phyloP scores from a whole-genome alignment of 2,113 vertebrate species.

The Scomber japonicus region DNA sequence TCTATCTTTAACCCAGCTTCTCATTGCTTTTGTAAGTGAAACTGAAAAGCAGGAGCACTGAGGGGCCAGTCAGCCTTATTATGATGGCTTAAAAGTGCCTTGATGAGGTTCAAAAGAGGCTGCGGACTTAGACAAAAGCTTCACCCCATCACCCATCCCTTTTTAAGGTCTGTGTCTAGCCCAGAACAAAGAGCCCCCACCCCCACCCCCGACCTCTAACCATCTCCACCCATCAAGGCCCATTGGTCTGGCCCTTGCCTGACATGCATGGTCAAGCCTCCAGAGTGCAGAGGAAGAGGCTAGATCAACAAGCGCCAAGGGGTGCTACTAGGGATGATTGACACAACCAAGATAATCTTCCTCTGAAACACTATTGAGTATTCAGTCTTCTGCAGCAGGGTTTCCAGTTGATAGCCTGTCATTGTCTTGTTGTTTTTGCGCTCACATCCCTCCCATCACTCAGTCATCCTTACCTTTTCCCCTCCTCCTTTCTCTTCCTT shows the following conservation, averaged over 20 bases:
- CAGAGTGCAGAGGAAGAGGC: slow-evolving; percentile 28
- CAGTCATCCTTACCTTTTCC: not conserved
- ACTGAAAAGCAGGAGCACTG: slow-evolving; percentile 58
- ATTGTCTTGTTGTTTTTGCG: slow-evolving; percentile 38
- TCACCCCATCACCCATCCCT: slow-evolving; percentile 43
- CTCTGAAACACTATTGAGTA: slow-evolving; percentile 31
- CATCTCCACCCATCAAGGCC: slow-evolving; percentile 51
- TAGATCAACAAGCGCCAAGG: slow-evolving; percentile 38
- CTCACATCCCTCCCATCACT: not conserved
- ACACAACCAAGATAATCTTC: slow-evolving; percentile 47
- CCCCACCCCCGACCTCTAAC: slow-evolving; percentile 3
- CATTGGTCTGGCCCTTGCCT: slow-evolving; percentile 44
- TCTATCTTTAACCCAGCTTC: slow-evolving; percentile 26
- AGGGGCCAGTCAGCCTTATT: slow-evolving; percentile 48
- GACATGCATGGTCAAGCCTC: slow-evolving; percentile 49
- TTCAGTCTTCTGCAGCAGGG: slow-evolving; percentile 14
- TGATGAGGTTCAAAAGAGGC: slow-evolving; percentile 66
- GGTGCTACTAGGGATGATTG: slow-evolving; percentile 47
- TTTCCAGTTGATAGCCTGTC: slow-evolving; percentile 9
- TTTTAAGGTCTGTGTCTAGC: slow-evolving; percentile 67
- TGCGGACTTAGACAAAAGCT: slow-evolving; percentile 67
- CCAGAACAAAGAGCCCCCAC: slow-evolving; percentile 65
- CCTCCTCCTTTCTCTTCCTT: not conserved
- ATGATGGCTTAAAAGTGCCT: slow-evolving; percentile 62
- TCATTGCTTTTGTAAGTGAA: slow-evolving; percentile 57